Evolutionary conservation across 37 sponge, comb jelly and placozoan species (phyloP), one percentile per base, ranked within the genome.

Genomic region (Petrosia ficiformis): DNA sequence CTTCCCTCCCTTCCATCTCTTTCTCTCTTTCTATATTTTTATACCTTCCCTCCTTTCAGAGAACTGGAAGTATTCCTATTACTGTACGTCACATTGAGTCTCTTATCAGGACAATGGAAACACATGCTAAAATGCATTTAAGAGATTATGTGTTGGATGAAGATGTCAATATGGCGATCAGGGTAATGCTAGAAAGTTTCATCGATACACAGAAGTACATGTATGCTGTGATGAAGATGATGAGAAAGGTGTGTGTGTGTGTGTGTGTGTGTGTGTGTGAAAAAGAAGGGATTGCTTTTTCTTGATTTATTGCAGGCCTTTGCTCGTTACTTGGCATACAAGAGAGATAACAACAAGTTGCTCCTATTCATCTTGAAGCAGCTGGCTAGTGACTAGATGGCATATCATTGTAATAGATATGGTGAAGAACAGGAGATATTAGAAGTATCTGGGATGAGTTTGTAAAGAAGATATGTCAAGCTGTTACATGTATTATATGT

Each of bases 1-100:
- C 21, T 14, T 25, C 10, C 11, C 67, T 28, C 10, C 67, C 10
- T 57, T 57, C 33, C 11, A 1, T 2, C 22, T 54, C 21, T 73
- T 32, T 73, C 21, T 30, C 8, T 21, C 34, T 68, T 11, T 40
- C 6, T 16, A 29, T 34, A 32, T 57, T 35, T 34, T 11, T 2
- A 39, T 34, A 2, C 4, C 4, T 58, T 16, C 65, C 10, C 28
- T 65, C 26, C 36, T 37, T 39, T 11, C 80, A 93, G 94, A 65
- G 97, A 4, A 98, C 99, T 67, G 99, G 99, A 34, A 95, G 96
- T 68, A 89, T 98, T 52, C 99, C 99, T 19, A 95, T 98, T 72
- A 98, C 99, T 60, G 99, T 95, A 19, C 72, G 99, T 1, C 99
- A 98, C 75, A 95, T 98, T 59, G 99, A 98, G 82, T 93, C 94